Base-by-base conservation (phyloP, 2,113 vertebrate genomes). In the Sceloporus tristichus region DNA sequence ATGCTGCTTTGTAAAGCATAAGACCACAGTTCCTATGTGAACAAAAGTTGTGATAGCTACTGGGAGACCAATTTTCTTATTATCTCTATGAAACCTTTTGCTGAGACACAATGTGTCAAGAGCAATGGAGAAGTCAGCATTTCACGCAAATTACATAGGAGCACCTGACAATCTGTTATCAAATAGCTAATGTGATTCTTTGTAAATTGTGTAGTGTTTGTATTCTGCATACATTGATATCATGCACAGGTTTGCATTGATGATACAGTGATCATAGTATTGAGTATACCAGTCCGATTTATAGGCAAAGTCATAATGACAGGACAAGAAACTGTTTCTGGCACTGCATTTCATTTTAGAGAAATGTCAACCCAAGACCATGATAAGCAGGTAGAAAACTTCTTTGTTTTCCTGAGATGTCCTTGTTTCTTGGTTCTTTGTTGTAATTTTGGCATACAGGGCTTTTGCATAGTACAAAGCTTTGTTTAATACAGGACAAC, bases 391-490 rank as follows among this genome's bases (percentile, higher is more conserved):
- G 68, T 75, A n/a, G 27, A 34, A 74, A 7, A 21, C 9, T 21
- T 18, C 25, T 87, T 16, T 7, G 18, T 4, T 38, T 9, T 71
- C 78, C 53, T 21, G 42, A 48, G 3, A 48, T 62, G 27, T 42
- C 56, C 13, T 79, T 0, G 0, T 27, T n/a, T 65, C 34, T 82
- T 62, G 74, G 4, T 34, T n/a, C 54, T 38, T 88, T 59, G 71
- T 66, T 87, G 48, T 88, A 73, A 65, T n/a, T 59, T 34, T 68
- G 16, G 42, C 23, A 92, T 85, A 21, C 19, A 77, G 38, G 11
- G 65, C 84, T 89, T 78, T 87, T 75, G 56, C 23, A 75, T 59
- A 86, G 56, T 66, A 90, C 90, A 88, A 87, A 84, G 56, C n/a
- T 42, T 92, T 91, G 8, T 14, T 13, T 81, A 54, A 29, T 40